Conservation (phyloP, 37 sponge, comb jelly and placozoan species). For the Hormiphora californensis region DNA sequence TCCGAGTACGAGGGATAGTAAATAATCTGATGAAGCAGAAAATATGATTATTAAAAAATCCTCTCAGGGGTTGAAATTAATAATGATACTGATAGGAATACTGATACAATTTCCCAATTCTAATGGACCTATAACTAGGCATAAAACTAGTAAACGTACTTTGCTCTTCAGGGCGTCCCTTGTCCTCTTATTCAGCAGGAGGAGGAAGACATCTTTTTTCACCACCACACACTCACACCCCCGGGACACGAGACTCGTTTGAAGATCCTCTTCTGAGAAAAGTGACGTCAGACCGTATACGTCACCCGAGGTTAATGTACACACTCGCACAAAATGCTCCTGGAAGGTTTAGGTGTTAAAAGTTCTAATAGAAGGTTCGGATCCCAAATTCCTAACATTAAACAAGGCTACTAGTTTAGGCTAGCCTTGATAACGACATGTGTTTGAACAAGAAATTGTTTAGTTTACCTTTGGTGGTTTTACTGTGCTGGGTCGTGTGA, state of each 20-base stretch:
- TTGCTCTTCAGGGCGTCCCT: background rate
- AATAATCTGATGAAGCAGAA: background rate
- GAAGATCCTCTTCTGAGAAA: conserved; percentile 1
- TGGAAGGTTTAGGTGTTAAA: too few species aligned
- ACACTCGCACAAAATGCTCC: conserved; percentile 41
- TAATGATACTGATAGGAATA: background rate
- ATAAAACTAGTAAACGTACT: background rate
- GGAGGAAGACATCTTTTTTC: background rate
- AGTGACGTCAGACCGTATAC: conserved; percentile 32
- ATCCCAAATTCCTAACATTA: too few species aligned
- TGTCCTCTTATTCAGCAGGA: background rate
- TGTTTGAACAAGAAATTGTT: too few species aligned
- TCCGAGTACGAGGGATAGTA: conserved; percentile 30
- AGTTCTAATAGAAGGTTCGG: too few species aligned
- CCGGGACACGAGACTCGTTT: conserved; percentile 13
- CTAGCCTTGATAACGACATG: too few species aligned
- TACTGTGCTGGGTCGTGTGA: too few species aligned
- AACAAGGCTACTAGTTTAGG: too few species aligned
- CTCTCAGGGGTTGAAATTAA: background rate
- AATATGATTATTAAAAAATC: background rate
- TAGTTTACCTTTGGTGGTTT: too few species aligned
- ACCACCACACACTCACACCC: conserved; percentile 48
- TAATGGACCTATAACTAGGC: background rate
- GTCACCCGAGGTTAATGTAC: conserved; percentile 6
- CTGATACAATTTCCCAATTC: background rate